Evolutionary conservation across 2,797 vertebrate species (phyloP).

Genomic region (Ibycter americanus): DNA sequence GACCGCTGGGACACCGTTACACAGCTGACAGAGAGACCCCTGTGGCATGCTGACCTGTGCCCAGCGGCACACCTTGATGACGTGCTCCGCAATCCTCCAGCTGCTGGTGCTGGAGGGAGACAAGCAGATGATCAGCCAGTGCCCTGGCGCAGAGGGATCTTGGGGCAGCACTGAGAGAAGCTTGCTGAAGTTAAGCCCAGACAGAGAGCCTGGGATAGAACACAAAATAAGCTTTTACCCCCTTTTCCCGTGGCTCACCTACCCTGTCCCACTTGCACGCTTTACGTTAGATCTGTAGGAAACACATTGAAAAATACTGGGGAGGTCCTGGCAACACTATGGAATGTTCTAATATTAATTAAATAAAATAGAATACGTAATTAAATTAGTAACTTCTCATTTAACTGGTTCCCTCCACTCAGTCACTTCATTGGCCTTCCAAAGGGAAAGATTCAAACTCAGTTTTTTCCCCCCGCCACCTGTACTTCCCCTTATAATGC

Average conservation of each 20-base stretch:
- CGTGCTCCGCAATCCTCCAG: not conserved
- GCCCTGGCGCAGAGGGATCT: accelerated
- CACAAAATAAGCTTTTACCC: not conserved
- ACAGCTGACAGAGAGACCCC: not conserved
- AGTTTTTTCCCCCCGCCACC: not conserved
- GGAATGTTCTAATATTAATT: not conserved
- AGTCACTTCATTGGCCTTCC: not conserved
- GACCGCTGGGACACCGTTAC: not conserved
- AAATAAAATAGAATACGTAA: not conserved
- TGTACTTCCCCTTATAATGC: not conserved
- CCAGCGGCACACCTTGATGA: not conserved
- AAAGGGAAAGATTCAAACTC: not conserved
- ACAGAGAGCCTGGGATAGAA: not conserved
- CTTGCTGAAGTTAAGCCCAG: not conserved
- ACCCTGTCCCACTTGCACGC: not conserved
- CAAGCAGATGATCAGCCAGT: not conserved
- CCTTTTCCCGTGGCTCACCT: accelerated
- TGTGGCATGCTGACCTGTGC: not conserved
- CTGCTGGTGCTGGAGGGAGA: not conserved
- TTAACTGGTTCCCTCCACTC: not conserved
- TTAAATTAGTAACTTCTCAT: not conserved
- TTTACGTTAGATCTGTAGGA: not conserved
- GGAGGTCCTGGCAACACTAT: not conserved
- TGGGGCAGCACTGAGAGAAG: not conserved
- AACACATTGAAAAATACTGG: not conserved